Percentiles rank a stretch among this genome's conserved stretches.
These are phyloP conservation scores for Coenonympha arcania DNA, from an alignment of 2,888 invertebrate species.

Conservation along the genomic window DNA sequence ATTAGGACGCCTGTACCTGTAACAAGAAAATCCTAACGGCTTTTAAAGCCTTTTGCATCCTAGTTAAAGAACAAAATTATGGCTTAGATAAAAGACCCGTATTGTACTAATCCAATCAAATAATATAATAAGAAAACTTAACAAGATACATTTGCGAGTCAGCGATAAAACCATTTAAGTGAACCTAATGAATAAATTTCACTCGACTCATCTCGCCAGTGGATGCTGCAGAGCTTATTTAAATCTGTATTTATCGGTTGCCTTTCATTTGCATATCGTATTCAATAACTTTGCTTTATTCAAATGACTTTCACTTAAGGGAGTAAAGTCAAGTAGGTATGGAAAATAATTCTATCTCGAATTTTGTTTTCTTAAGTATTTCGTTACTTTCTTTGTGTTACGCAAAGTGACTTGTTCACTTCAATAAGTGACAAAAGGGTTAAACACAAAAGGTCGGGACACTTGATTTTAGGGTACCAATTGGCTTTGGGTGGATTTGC, in stretches of 20 bases:
- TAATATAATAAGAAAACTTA: conserved; percentile 4
- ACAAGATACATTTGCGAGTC: conserved; percentile 10
- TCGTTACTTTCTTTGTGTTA: no score
- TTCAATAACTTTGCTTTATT: conserved; percentile 16
- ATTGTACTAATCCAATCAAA: conserved; percentile 4
- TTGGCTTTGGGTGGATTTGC: no score
- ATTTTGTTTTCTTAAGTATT: not conserved
- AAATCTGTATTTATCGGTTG: conserved; percentile 16
- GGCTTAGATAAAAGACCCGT: not conserved
- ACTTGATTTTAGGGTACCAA: no score
- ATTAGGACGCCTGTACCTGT: no score
- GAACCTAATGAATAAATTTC: conserved; percentile 12
- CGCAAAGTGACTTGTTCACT: no score
- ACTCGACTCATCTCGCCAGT: conserved; percentile 11
- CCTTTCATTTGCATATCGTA: conserved; percentile 17
- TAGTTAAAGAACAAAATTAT: not conserved
- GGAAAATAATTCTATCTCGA: not conserved
- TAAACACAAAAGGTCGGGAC: no score
- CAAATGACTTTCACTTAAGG: conserved; percentile 12
- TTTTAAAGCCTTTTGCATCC: not conserved
- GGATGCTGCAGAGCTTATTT: conserved; percentile 14
- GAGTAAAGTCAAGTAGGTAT: conserved; percentile 3
- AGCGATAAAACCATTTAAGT: conserved; percentile 12
- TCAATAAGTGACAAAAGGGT: no score
- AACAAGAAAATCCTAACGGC: not conserved